A percentile compares a stretch with the other conserved stretches of the same genome.
phyloP scores from a whole-genome alignment of 2,113 vertebrate genomes.

The Lagenorhynchus albirostris region DNA sequence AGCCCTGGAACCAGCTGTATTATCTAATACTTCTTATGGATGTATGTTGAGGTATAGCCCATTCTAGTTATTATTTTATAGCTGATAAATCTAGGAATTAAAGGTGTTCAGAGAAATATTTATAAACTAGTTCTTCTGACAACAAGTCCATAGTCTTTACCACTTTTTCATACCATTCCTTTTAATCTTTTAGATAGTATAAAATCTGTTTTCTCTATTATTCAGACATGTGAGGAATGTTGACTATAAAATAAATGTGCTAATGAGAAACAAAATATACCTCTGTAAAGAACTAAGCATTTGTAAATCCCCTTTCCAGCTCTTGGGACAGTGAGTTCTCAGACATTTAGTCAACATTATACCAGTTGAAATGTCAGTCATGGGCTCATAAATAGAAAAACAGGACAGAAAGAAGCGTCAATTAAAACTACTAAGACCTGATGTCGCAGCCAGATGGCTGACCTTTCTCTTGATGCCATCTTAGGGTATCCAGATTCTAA shows the following conservation, averaged over 20 bases:
- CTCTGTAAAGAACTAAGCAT: not conserved
- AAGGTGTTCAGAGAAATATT: not conserved
- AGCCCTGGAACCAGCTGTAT: not conserved
- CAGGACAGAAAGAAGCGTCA: not conserved
- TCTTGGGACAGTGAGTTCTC: not conserved
- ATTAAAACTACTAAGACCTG: not conserved
- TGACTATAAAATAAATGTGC: not conserved
- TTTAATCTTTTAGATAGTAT: not conserved
- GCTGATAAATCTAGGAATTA: not conserved
- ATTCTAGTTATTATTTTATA: not conserved
- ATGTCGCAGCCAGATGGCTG: not conserved
- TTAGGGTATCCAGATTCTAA: not conserved
- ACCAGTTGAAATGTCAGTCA: not conserved
- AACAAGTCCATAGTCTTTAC: not conserved
- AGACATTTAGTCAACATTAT: not conserved
- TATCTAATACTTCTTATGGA: not conserved
- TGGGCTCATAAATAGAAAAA: conserved; percentile 8
- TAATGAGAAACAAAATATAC: not conserved
- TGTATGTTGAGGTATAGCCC: not conserved
- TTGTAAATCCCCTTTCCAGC: not conserved
- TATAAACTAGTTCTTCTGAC: not conserved
- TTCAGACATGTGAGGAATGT: not conserved
- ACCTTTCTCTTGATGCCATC: not conserved
- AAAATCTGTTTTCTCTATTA: not conserved
- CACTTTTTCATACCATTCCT: not conserved